Evolutionary conservation across 2,888 invertebrate genomes (phyloP), one percentile per base, ranked within the genome.

Genomic region (Amiota communis): DNA sequence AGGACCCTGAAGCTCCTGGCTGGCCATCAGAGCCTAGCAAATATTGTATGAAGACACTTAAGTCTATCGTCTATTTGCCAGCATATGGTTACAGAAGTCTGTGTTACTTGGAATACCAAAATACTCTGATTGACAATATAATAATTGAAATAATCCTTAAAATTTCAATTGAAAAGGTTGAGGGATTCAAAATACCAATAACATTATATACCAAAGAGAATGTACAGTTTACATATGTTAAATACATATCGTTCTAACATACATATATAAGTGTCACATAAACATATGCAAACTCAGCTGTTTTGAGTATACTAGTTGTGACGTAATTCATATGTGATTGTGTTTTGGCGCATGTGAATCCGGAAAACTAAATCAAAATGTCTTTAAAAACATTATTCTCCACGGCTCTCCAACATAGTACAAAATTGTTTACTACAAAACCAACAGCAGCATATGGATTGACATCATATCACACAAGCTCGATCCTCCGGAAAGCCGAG

Each of bases 401-500:
- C n/a, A 8, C 75, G 13, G 71, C 82, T 4, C n/a, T 86, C 0
- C 75, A 76, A 17, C 77, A 72, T 63, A 23, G 80, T 0, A 77
- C 75, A 8, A 76, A 77, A 56, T 53, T 65, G 1, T 49, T 69
- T 1, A 46, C 51, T 56, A 51, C 71, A 3, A 10, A 73, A 9
- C 20, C 23, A 12, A 56, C 75, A 15, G 36, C 15, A 9, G 36
- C 15, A 9, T 76, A 74, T 2, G 57, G 73, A 48, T 6, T 36
- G 6, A 36, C 36, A 36, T 36, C 36, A 36, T 63, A 89, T 0
- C 87, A 89, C 73, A 87, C 85, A 6, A 82, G 78, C 48, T 70
- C 75, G 1, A 12, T 72, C 2, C 73, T 86, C 9, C 81, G 87
- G 48, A 91, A 92, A 80, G 91, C 90, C 1, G 90, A 91, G 75